Conservation (phyloP, 2,113 vertebrate species). For the Ictidomys tridecemlineatus region DNA sequence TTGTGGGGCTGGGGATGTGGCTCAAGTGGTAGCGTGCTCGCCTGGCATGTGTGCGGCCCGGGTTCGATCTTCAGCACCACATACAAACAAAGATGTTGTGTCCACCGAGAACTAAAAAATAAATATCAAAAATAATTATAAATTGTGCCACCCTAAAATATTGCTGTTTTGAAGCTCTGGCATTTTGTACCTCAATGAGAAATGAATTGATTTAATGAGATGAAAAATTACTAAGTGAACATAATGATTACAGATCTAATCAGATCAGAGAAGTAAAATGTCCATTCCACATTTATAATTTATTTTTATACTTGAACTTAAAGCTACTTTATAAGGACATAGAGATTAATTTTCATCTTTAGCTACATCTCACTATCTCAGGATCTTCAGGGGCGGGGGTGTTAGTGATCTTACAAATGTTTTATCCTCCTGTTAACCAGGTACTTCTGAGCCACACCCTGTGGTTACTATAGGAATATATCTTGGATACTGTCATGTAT, state of each 20-base stretch:
- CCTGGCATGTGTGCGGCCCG: too few species aligned
- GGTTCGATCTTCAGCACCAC: too few species aligned
- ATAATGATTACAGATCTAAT: background rate
- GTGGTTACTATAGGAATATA: conserved; percentile 48
- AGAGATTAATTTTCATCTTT: background rate
- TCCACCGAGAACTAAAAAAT: too few species aligned
- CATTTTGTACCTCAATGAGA: background rate
- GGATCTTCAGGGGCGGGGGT: background rate
- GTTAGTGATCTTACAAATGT: background rate
- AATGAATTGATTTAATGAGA: background rate
- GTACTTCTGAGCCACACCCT: background rate
- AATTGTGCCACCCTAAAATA: background rate
- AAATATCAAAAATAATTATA: background rate
- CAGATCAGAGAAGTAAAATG: conserved; percentile 17
- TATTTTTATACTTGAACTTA: background rate
- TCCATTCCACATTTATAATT: background rate
- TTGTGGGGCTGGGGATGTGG: background rate
- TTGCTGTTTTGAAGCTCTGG: background rate
- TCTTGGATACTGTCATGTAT: conserved; percentile 53
- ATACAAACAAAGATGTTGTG: too few species aligned
- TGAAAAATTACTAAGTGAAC: background rate
- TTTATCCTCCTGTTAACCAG: conserved; percentile 26
- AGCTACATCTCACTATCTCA: background rate
- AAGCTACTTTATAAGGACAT: background rate
- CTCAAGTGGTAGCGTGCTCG: too few species aligned